Evolutionary conservation across 37 sponge, comb jelly and placozoan genomes (phyloP).

Genomic region (Chondrosia reniformis): DNA sequence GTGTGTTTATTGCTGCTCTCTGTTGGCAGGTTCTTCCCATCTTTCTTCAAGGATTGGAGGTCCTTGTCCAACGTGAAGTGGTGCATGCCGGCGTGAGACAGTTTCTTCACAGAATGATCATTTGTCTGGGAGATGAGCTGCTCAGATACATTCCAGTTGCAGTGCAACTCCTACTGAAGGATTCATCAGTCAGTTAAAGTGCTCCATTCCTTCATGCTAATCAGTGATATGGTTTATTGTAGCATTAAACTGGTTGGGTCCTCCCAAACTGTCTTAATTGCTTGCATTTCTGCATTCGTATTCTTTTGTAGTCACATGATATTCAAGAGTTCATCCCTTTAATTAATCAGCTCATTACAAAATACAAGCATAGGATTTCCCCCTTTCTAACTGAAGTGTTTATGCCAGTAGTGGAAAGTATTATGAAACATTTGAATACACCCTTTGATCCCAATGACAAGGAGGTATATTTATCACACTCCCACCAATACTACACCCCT

Average conservation of each 20-base stretch:
- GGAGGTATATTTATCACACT: conserved; percentile 34
- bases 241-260: too few relatives aligned
- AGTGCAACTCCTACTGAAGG: conserved; percentile 70
- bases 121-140: conserved; percentile 83
- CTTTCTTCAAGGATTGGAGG: conserved; percentile 64
- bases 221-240: too few relatives aligned
- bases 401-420: conserved; percentile 62
- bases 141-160: conserved; percentile 79
- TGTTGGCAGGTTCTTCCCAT: conserved; percentile 44
- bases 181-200: conserved; percentile 43
- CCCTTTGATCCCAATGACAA: conserved; percentile 57
- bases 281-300: too few relatives aligned
- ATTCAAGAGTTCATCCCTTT: conserved; percentile 85
- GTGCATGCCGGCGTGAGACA: conserved; percentile 85
- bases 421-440: conserved; percentile 40
- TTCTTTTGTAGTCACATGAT: conserved; percentile 50
- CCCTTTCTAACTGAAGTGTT: conserved; percentile 67
- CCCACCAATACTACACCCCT: not conserved
- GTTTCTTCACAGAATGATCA: conserved; percentile 87
- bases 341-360: conserved; percentile 79
- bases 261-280: too few relatives aligned
- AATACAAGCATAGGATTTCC: conserved; percentile 64
- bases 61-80: conserved; percentile 48
- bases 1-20: not conserved
- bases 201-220: too few relatives aligned